A percentile compares a stretch with the other conserved stretches of the same genome.
Evolutionary conservation across 2,888 invertebrate genomes (phyloP).

Genomic region (Isoperla grammatica): DNA sequence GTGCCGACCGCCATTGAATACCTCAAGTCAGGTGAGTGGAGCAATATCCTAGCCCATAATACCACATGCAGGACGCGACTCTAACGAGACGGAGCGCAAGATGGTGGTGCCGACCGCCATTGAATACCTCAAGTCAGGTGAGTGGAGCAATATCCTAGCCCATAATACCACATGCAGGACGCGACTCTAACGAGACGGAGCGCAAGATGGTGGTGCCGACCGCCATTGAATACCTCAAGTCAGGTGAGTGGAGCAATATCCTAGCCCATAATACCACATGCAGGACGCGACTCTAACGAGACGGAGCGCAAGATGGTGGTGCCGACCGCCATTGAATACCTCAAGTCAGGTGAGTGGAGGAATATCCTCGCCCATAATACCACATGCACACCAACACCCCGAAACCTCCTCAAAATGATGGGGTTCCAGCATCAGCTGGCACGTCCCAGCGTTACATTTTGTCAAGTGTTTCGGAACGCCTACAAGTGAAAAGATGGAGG

Average conservation of each 20-base stretch:
- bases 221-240: conserved; percentile 59
- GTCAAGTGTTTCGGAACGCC: no score
- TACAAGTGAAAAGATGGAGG: no score
- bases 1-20: conserved; percentile 59
- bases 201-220: conserved; percentile 57
- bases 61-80: no score
- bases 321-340: conserved; percentile 57
- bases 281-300: conserved; percentile 59
- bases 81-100: conserved; percentile 59
- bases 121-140: conserved; percentile 60
- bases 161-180: no score
- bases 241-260: conserved; percentile 47
- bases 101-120: conserved; percentile 58
- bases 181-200: conserved; percentile 60
- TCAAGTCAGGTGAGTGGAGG: conserved; percentile 51
- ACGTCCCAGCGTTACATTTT: no score
- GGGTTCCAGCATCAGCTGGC: no score
- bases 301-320: conserved; percentile 61
- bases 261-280: no score
- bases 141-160: no score
- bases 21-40: conserved; percentile 58
- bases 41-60: no score
- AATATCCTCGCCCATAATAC: no score
- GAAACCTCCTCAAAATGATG: no score
- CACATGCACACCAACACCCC: no score